Conservation (phyloP, 2,113 vertebrate genomes). For the Spea multiplicata region DNA sequence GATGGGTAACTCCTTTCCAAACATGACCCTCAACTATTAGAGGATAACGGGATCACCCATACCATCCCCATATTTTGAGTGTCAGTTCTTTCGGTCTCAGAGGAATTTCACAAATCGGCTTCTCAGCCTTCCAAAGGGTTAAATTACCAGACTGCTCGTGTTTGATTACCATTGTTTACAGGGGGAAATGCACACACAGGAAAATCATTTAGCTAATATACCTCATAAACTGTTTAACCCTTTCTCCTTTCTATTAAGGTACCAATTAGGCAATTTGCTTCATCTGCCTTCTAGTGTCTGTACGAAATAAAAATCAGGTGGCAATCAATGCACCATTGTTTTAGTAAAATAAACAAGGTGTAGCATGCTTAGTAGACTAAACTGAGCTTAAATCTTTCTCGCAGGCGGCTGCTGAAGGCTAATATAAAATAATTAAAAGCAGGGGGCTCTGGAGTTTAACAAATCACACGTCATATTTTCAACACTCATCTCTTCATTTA, state of each 20-base stretch:
- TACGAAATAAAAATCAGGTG: background rate
- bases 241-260: background rate
- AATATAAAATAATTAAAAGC: conserved; percentile 46
- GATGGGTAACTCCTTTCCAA: background rate
- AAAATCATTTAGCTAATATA: background rate
- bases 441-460: conserved; percentile 56
- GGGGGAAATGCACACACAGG: background rate
- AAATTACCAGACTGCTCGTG: background rate
- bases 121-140: background rate
- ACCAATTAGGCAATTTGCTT: too few species aligned
- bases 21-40: background rate
- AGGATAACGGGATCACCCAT: background rate
- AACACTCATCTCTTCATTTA: conserved; percentile 12
- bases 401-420: conserved; percentile 26
- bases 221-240: background rate
- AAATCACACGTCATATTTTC: conserved; percentile 34
- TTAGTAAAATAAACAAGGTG: conserved; percentile 30
- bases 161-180: conserved; percentile 36
- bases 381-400: conserved; percentile 37
- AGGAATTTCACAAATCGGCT: background rate
- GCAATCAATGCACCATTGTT: conserved; percentile 30
- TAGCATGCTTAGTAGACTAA: conserved; percentile 37
- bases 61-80: background rate
- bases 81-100: background rate
- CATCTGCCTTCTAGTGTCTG: too few species aligned